Evolutionary conservation across 2,797 vertebrate species (phyloP), one percentile per base, ranked within the genome.

Genomic region (Brachymystax lenok): DNA sequence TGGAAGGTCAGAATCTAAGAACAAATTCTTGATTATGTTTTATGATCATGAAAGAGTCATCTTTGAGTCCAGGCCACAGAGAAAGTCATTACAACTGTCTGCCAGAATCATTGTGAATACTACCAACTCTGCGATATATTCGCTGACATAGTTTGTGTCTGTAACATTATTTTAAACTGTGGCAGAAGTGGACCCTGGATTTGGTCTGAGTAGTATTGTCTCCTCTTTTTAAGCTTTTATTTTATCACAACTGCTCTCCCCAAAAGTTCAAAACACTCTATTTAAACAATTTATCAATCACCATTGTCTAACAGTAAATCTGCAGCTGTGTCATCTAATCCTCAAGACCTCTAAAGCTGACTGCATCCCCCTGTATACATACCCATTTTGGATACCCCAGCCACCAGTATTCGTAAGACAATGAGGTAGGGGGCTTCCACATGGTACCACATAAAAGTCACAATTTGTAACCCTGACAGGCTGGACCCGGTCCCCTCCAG

Each of bases 401-500:
- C 84, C 81, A 94, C 92, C 52, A 94, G 19, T 21, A 95, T 78
- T 92, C 92, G 94, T 16, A 95, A 17, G 0, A 73, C 78, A 12
- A 94, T 51, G 0, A 91, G 27, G 77, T 90, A 95, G 0, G 92
- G 89, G 0, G 5, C 0, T 69, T 88, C 40, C 78, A 95, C 90
- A 2, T 95, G 93, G 66, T 90, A 75, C 94, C 93, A 94, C 35
- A 89, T 83, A 64, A 94, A 90, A 24, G 74, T 82, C 17, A 93
- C 89, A 6, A 95, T 64, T 63, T 89, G 61, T 35, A 93, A 83
- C 61, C 83, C 88, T 0, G 86, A 84, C 66, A 80, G 1, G 72
- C 6, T 69, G 77, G 80, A 30, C 27, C 10, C 27, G 75, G 21
- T 14, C 77, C 0, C 80, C 77, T 5, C 74, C 74, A 0, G 40